These are phyloP conservation scores for Tragelaphus eurycerus DNA, from an alignment of 2,797 vertebrate species.

Conservation along the genomic window DNA sequence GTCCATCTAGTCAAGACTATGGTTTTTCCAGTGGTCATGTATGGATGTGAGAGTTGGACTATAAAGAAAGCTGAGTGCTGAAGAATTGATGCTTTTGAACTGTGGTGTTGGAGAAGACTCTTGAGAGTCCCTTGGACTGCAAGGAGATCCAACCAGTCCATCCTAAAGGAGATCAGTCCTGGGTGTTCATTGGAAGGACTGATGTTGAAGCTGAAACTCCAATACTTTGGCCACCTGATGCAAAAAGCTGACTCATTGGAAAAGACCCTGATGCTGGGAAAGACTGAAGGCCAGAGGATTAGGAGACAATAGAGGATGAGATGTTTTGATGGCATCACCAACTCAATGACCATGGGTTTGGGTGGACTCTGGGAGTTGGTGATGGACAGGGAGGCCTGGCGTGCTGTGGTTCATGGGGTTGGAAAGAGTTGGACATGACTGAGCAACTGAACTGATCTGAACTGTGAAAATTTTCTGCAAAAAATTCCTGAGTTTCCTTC, in stretches of 20 bases:
- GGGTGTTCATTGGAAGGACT: not conserved
- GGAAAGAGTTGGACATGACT: accelerated
- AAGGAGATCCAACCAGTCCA: not conserved
- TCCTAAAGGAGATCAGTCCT: not conserved
- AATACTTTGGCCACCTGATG: not conserved
- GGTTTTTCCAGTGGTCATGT: not conserved
- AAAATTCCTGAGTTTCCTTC: not conserved
- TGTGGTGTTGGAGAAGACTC: not conserved
- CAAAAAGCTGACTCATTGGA: not conserved
- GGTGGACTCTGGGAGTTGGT: not conserved
- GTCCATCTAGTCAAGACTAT: not conserved
- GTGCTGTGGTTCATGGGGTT: not conserved
- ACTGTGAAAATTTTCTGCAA: not conserved
- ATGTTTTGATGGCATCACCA: not conserved
- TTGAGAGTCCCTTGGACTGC: not conserved
- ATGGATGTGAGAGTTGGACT: not conserved
- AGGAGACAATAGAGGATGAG: not conserved
- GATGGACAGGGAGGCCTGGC: not conserved
- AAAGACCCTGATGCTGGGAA: not conserved
- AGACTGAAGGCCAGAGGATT: not conserved
- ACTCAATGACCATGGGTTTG: not conserved
- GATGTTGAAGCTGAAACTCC: not conserved
- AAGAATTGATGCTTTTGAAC: not conserved
- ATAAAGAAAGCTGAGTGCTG: accelerated
- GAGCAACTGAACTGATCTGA: not conserved